Conservation (phyloP, 2,888 invertebrate species). For the Drosophila cognata region DNA sequence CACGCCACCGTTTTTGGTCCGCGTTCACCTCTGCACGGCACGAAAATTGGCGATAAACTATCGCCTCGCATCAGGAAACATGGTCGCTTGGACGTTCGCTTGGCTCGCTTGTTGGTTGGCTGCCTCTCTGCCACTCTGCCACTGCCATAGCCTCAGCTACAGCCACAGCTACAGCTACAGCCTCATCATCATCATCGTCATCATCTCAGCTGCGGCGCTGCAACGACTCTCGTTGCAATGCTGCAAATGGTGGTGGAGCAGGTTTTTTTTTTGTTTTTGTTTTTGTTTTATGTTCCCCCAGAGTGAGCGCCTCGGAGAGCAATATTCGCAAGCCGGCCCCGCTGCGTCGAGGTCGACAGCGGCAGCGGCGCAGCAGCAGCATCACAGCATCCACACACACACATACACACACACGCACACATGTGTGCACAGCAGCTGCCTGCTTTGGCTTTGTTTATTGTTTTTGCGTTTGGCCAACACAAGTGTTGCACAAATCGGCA, state of each 20-base stretch:
- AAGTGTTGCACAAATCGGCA: conserved; percentile 81
- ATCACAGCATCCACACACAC: conserved; percentile 38
- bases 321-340: conserved; percentile 58
- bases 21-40: conserved; percentile 85
- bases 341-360: conserved; percentile 55
- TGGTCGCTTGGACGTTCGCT: conserved; percentile 76
- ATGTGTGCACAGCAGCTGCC: conserved; percentile 18
- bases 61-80: conserved; percentile 85
- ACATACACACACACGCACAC: conserved; percentile 31
- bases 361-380: conserved; percentile 31
- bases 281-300: conserved; percentile 40
- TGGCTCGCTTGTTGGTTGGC: conserved; percentile 64
- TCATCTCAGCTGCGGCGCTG: conserved; percentile 36
- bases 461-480: conserved; percentile 70
- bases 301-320: conserved; percentile 66
- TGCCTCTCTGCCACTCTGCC: conserved; percentile 44
- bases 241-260: conserved; percentile 77
- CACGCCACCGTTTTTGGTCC: conserved; percentile 77
- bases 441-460: conserved; percentile 66
- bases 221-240: conserved; percentile 40
- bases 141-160: conserved; percentile 1
- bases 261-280: conserved; percentile 52
- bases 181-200: conserved; percentile 18
- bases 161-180: conserved; percentile 16
- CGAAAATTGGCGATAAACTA: conserved; percentile 86